Conservation (phyloP, 64 coral and sea anemone species). For the Montipora capricornis region DNA sequence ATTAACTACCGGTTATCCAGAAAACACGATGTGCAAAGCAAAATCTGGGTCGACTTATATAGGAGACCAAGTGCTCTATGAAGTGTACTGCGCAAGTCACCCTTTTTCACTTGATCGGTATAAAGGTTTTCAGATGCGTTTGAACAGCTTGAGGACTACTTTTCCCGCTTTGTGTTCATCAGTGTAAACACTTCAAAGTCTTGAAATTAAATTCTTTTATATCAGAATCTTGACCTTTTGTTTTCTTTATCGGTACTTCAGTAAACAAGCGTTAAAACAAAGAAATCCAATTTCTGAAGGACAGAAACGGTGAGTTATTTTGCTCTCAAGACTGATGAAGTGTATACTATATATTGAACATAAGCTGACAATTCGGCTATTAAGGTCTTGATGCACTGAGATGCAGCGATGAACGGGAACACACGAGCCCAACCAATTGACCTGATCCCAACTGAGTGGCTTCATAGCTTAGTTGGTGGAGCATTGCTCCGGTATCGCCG, state of each 20-base stretch:
- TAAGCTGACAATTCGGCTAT: no score
- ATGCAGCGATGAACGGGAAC: no score
- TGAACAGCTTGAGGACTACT: neutral
- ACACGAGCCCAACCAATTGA: no score
- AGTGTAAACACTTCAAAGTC: neutral
- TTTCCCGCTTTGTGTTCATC: neutral
- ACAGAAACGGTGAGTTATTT: neutral
- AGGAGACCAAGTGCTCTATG: neutral
- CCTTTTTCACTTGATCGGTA: neutral
- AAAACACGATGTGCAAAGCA: slow-evolving; percentile 1
- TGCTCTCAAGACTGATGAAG: neutral
- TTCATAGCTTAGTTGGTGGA: no score
- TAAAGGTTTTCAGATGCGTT: neutral
- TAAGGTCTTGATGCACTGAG: no score
- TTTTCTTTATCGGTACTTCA: neutral
- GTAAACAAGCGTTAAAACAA: neutral
- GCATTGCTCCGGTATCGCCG: no score
- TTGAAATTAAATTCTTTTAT: neutral
- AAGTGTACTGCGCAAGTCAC: neutral
- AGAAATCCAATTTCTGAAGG: neutral
- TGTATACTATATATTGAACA: no score
- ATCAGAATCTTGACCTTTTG: neutral
- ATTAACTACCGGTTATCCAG: neutral
- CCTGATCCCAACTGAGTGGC: no score
- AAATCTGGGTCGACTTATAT: neutral